Base-by-base conservation (phyloP, 2,888 invertebrate species). In the Cyrtodaria siliqua region DNA sequence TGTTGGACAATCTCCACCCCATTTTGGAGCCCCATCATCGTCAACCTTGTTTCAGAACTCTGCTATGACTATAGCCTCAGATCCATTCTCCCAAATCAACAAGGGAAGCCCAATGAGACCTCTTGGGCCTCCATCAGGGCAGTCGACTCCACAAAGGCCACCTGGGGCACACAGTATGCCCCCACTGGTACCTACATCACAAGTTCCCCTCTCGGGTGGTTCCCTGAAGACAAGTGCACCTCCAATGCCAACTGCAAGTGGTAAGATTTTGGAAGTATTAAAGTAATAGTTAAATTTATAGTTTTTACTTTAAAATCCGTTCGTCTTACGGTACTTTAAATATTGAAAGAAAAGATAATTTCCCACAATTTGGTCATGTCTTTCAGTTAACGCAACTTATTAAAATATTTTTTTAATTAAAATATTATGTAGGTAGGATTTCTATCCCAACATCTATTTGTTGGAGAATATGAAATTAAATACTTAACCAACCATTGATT, bases 1-100 rank as follows among this genome's bases (percentile, higher is more conserved):
- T 88, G 87, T 92, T 44, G 92, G 92, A 16, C 92, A 92, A 76
- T 81, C 84, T 29, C 87, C 89, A 20, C 84, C 86, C 6, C 64
- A 26, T 27, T 27, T 24, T 18, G 29, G 14, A 16, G 42, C 42
- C 6, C 33, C 44, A 18, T 52, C 62, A 38, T 47, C 71, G 18
- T 68, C 66, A 20, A 33, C 73, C 33, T 61, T 82, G 18, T 83
- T 82, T 62, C 71, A 83, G 50, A 78, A 68, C 63, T 47, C 83
- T 24, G 47, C 73, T 14, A 47, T 42, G 53, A 69, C 64, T 18
- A 50, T 63, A 18, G 50, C 62, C 14, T 38, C 62, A 55, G 91
- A 91, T 62, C 90, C 90, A 2, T 91, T 91, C 81, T 74, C 89
- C 60, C 89, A 90, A 59, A 84, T 90, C 12, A 83, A 84, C 26